phyloP scores from a whole-genome alignment of 2,888 invertebrate species.

The Cryptus viduatorius region DNA sequence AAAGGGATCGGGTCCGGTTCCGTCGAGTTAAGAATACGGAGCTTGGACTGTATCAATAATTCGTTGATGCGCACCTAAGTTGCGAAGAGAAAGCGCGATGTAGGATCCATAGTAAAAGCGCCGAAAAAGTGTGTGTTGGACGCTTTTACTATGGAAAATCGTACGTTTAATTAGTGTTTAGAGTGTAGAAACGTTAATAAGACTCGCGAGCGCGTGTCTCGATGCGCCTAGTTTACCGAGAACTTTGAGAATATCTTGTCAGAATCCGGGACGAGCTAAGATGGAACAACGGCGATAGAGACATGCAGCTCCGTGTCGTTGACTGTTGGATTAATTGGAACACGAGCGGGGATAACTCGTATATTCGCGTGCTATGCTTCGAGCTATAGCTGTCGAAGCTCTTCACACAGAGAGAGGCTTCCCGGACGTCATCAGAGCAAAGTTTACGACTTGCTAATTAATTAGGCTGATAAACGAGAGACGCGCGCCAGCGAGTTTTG shows the following conservation, averaged over 20 bases:
- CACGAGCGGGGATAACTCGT: neutral
- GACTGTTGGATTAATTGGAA: constrained; percentile 46
- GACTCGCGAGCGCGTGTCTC: neutral
- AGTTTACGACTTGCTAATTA: constrained; percentile 79
- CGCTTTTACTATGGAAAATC: too few relatives aligned
- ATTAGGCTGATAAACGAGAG: constrained; percentile 79
- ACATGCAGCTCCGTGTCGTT: constrained; percentile 29
- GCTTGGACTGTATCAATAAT: too few relatives aligned
- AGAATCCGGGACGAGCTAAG: neutral
- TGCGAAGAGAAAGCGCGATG: too few relatives aligned
- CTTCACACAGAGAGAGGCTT: constrained; percentile 13
- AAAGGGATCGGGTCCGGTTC: too few relatives aligned
- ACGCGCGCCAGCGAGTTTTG: constrained; percentile 61
- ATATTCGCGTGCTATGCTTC: constrained; percentile 38
- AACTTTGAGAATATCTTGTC: constrained; percentile 40
- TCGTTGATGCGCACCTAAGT: too few relatives aligned
- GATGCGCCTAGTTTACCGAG: constrained; percentile 1
- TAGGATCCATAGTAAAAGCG: too few relatives aligned
- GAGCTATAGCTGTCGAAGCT: constrained; percentile 52
- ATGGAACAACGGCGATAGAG: constrained; percentile 15
- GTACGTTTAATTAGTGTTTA: neutral
- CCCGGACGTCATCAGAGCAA: constrained; percentile 63
- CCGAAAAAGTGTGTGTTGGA: too few relatives aligned
- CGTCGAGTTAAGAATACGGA: too few relatives aligned
- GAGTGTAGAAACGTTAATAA: neutral